Base-by-base conservation (phyloP, 92 coral and sea anemone genomes). In the Paragorgia papillata region DNA sequence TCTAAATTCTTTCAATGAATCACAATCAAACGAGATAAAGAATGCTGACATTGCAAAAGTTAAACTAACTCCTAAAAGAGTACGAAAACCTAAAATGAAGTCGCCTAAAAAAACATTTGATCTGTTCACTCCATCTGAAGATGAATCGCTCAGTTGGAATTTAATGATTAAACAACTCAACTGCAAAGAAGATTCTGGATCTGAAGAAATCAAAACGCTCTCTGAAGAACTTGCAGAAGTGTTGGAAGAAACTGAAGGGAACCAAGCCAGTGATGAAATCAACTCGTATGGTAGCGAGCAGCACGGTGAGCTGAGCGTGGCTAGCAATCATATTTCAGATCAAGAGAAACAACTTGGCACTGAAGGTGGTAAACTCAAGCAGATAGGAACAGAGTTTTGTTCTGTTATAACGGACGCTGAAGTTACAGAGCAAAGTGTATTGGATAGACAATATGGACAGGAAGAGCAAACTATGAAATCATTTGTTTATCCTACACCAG, bases 51-150 rank as follows among this genome's bases (percentile, higher is more conserved):
- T 44, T 1, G 0, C 74, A 27, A 67, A 20, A 15, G 57, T 30
- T 19, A 13, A 30, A 10, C 27, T 53, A 15, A 46, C 54, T 7
- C 3, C 58, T 34, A 27, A 46, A 46, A 44, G 6, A 19, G 58
- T 22, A 43, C 34, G 48, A 17, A 41, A 28, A 68, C n/a, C 75
- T 27, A 71, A 71, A 71, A 56, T 22, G 18, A 56, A 56, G 31
- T 17, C 61, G 13, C n/a, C 76, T 1, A 49, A 69, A 48, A 69
- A 51, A 17, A 33, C 9, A 25, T 9, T 13, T 9, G 64, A 71
- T 13, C 6, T 49, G 9, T 28, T 50, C 7, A 9, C 53, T 0
- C 17, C 34, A 25, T 71, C 78, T 20, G 64, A 71, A 22, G 63
- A 71, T 9, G 50, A 30, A 20, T 34, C 78, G 1, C 57, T 64